Conservation (phyloP, 2,888 invertebrate genomes). For the Agonum fuliginosum region DNA sequence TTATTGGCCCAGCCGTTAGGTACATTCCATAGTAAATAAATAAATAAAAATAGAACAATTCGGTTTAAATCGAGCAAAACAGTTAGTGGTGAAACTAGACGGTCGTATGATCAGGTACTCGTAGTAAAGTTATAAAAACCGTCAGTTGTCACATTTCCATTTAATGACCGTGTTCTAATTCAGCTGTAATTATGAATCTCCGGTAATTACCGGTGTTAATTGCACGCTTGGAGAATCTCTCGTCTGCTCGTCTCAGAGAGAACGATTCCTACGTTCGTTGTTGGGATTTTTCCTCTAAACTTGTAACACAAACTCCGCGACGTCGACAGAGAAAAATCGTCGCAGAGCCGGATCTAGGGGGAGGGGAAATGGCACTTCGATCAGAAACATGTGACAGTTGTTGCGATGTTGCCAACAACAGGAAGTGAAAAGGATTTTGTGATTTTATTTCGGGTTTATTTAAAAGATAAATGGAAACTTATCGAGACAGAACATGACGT, state of each 20-base stretch:
- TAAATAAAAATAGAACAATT: too few species aligned
- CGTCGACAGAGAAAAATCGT: constrained; percentile 35
- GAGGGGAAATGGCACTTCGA: constrained; percentile 7
- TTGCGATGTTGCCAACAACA: neutral
- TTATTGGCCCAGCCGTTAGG: too few species aligned
- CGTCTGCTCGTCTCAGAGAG: neutral
- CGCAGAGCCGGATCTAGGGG: neutral
- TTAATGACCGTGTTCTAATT: constrained; percentile 5
- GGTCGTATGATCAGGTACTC: too few species aligned
- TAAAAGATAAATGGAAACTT: too few species aligned
- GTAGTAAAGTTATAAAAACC: too few species aligned
- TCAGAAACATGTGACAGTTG: constrained; percentile 11
- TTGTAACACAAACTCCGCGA: constrained; percentile 14
- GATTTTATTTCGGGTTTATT: neutral
- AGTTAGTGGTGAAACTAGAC: too few species aligned
- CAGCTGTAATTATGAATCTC: constrained; percentile 30
- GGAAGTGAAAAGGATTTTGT: neutral
- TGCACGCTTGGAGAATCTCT: neutral
- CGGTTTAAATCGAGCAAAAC: too few species aligned
- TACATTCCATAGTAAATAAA: too few species aligned
- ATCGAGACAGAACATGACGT: too few species aligned
- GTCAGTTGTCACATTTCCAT: neutral
- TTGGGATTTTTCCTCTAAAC: neutral
- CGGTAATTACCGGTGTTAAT: constrained; percentile 26
- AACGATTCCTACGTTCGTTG: neutral